A percentile compares a stretch with the other conserved stretches of the same genome.
These are phyloP conservation scores for Apodemus agrarius DNA, from an alignment of 2,797 vertebrate genomes.

Conservation along the genomic window DNA sequence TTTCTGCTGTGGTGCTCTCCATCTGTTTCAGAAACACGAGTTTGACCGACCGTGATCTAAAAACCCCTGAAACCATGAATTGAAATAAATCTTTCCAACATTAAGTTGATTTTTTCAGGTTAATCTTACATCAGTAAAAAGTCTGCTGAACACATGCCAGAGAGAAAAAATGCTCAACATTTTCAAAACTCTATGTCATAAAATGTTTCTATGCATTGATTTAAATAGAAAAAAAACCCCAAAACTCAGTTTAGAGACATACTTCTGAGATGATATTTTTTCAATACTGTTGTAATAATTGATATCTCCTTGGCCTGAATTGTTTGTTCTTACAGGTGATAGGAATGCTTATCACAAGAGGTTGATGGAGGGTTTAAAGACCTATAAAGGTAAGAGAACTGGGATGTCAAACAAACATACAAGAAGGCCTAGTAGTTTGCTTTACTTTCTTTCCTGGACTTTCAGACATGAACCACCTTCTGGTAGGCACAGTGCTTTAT, in stretches of 20 bases:
- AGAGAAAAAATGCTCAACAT: not conserved
- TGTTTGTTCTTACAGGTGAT: slow-evolving; percentile 20
- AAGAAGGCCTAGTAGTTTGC: not conserved
- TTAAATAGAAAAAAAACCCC: not conserved
- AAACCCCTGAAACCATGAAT: not conserved
- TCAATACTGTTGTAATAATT: not conserved
- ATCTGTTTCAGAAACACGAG: not conserved
- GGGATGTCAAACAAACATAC: not conserved
- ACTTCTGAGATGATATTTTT: slow-evolving; percentile 2
- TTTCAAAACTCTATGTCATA: not conserved
- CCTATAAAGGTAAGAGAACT: slow-evolving; percentile 21
- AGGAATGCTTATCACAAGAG: not conserved
- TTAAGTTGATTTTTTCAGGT: not conserved
- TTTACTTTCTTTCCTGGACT: not conserved
- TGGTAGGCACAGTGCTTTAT: not conserved
- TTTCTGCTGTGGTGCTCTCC: not conserved
- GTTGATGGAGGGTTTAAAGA: slow-evolving; percentile 17
- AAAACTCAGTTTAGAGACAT: not conserved
- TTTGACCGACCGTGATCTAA: not conserved
- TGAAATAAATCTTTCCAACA: not conserved
- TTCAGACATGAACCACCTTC: not conserved
- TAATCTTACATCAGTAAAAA: not conserved
- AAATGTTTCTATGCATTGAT: not conserved
- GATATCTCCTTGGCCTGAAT: not conserved
- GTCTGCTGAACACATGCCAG: not conserved